Evolutionary conservation across 1,140 invertebrate genomes (phyloP).

Genomic region (Steinernema feltiae): DNA sequence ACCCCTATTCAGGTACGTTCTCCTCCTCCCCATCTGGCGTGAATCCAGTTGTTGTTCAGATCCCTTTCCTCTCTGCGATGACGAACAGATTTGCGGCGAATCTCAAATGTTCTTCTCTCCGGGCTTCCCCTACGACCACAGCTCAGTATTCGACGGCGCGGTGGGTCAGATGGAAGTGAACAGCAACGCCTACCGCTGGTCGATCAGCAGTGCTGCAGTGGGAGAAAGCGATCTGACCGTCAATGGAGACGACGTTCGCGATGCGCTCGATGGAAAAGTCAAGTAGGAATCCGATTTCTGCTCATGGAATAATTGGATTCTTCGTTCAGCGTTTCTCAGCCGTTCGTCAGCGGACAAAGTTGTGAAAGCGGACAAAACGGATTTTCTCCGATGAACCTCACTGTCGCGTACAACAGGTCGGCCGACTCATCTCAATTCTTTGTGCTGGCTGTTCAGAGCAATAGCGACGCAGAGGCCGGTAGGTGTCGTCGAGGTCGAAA

Average conservation of each 20-base stretch:
- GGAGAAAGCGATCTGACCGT: no score
- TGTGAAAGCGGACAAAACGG: no score
- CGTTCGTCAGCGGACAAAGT: no score
- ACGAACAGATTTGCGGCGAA: neutral
- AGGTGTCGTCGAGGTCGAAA: no score
- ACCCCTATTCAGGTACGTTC: neutral
- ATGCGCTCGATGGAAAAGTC: no score
- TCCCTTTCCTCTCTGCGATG: neutral
- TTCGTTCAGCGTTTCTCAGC: no score
- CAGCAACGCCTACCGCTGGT: neutral
- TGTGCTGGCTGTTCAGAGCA: neutral
- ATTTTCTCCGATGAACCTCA: neutral
- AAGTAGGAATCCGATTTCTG: no score
- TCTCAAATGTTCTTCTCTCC: neutral
- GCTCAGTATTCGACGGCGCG: neutral
- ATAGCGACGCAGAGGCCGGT: no score
- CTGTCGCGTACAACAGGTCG: neutral
- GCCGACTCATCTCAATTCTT: neutral
- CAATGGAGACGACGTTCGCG: no score
- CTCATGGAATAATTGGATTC: no score
- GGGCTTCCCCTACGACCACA: neutral
- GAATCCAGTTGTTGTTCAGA: no score
- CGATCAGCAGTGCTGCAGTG: neutral
- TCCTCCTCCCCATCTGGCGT: no score
- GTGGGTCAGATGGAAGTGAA: neutral